These are phyloP conservation scores for Lycophotia porphyrea DNA, from an alignment of 2,888 invertebrate genomes.

Conservation along the genomic window DNA sequence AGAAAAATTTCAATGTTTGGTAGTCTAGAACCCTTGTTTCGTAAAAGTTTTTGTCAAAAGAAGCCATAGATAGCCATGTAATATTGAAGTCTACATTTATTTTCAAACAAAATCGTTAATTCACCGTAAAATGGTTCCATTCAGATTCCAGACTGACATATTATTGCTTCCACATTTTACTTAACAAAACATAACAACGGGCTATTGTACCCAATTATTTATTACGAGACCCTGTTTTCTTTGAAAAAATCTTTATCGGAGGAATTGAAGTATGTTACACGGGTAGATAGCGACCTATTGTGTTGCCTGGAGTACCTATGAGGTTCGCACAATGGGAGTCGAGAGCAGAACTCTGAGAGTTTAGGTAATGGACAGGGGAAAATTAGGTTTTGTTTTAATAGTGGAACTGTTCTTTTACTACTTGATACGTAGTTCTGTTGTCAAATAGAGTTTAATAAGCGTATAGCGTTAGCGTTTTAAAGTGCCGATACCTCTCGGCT, in stretches of 20 bases:
- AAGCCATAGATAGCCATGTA: background rate
- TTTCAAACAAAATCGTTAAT: background rate
- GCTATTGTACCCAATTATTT: conserved; percentile 49
- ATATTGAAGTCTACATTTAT: background rate
- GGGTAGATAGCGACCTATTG: conserved; percentile 41
- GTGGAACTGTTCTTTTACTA: background rate
- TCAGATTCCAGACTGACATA: conserved; percentile 30
- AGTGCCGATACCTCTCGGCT: background rate
- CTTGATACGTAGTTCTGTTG: background rate
- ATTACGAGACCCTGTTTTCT: conserved; percentile 41
- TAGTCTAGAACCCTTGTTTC: no score
- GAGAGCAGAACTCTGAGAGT: conserved; percentile 19
- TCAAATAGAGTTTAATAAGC: background rate
- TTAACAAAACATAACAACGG: conserved; percentile 39
- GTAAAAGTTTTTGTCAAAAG: background rate
- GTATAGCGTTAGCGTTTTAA: no score
- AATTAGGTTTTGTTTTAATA: background rate
- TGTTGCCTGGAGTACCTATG: conserved; percentile 31
- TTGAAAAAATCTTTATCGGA: conserved; percentile 52
- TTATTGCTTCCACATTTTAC: conserved; percentile 43
- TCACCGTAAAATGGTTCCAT: conserved; percentile 20
- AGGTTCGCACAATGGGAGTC: conserved; percentile 5
- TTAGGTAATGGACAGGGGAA: background rate
- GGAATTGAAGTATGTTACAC: conserved; percentile 52
- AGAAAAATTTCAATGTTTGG: no score